Conservation (phyloP, 2,797 vertebrate genomes). For the Hylomyscus alleni region DNA sequence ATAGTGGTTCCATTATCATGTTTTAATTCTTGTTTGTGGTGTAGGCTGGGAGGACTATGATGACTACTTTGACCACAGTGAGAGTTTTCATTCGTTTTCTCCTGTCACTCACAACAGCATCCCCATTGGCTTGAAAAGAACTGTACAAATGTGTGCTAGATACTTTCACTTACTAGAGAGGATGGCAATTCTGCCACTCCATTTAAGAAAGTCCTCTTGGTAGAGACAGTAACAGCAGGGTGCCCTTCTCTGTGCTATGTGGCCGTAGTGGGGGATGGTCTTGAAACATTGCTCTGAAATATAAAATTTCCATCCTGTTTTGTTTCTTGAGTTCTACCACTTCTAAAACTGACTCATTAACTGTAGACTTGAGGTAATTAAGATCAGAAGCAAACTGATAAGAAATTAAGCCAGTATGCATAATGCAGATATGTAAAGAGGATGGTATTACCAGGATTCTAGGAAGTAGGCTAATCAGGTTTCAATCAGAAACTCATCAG, state of each 20-base stretch:
- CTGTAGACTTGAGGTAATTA: conserved; percentile 67
- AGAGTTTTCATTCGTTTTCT: conserved; percentile 33
- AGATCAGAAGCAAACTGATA: conserved; percentile 69
- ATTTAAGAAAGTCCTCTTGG: conserved; percentile 25
- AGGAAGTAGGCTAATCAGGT: conserved; percentile 71
- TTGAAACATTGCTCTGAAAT: background rate
- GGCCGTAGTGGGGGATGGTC: background rate
- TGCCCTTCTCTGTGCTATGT: background rate
- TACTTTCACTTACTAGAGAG: conserved; percentile 30
- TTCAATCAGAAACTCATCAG: conserved; percentile 77
- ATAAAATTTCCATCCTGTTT: conserved; percentile 53
- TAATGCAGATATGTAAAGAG: conserved; percentile 51
- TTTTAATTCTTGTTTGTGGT: conserved; percentile 25
- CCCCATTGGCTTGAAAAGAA: conserved; percentile 31
- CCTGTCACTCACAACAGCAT: conserved; percentile 22
- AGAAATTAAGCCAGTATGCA: conserved; percentile 72
- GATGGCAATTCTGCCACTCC: background rate
- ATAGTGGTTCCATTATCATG: background rate
- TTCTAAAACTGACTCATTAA: conserved; percentile 67
- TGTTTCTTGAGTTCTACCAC: conserved; percentile 43
- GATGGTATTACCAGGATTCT: conserved; percentile 45
- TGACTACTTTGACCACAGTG: conserved; percentile 45
- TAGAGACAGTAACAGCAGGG: background rate
- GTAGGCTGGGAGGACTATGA: background rate
- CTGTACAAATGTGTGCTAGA: background rate